phyloP scores from a whole-genome alignment of 2,113 vertebrate species.

The Collichthys lucidus region DNA sequence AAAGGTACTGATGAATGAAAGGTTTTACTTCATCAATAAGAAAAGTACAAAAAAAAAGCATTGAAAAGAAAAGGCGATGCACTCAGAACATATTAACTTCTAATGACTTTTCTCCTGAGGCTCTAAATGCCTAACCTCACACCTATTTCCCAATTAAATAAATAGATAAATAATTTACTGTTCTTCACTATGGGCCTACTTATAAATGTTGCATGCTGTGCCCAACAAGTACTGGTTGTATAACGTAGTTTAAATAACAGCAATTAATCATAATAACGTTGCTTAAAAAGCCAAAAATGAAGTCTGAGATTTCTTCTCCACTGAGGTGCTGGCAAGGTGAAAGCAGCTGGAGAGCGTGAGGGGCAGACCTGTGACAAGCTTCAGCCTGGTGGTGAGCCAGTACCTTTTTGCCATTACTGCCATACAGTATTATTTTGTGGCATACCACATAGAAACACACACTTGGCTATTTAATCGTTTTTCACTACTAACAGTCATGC shows the following conservation, averaged over 20 bases:
- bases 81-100: not conserved
- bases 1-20: constrained; percentile 2
- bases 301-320: not conserved
- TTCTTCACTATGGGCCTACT: not conserved
- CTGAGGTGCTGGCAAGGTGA: no score
- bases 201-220: not conserved
- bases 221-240: not conserved
- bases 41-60: not conserved
- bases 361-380: no score
- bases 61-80: not conserved
- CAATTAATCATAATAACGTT: no score
- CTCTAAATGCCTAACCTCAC: not conserved
- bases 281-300: no score
- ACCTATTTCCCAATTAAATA: not conserved
- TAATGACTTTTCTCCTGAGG: not conserved
- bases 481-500: no score
- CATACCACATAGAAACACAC: no score
- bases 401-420: no score
- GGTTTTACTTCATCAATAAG: not conserved
- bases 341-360: no score
- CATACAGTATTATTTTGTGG: no score
- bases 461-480: no score
- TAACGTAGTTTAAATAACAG: not conserved
- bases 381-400: no score
- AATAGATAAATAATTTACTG: not conserved